Conservation (phyloP, 2,113 vertebrate genomes). For the Hipposideros armiger region DNA sequence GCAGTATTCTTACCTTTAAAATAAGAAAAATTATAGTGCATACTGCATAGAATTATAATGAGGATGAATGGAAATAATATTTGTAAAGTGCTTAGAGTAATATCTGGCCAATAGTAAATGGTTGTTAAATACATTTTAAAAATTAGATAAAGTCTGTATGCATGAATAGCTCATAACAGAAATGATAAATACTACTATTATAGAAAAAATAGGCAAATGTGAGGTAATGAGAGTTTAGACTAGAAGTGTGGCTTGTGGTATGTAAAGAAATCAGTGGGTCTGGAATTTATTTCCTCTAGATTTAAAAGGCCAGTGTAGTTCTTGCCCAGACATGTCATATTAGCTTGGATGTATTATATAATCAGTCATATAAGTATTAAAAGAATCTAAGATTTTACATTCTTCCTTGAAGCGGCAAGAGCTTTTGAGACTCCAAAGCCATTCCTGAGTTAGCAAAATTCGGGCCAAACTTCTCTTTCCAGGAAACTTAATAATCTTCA, state of each 20-base stretch:
- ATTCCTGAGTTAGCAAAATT: not conserved
- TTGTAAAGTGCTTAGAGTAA: not conserved
- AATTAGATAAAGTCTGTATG: not conserved
- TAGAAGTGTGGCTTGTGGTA: not conserved
- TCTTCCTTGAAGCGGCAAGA: not conserved
- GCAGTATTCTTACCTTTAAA: not conserved
- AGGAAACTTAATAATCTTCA: not conserved
- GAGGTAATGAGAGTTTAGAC: not conserved
- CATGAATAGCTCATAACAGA: not conserved
- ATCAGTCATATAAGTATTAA: not conserved
- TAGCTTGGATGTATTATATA: not conserved
- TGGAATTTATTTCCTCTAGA: constrained; percentile 17
- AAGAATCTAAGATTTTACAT: constrained; percentile 14
- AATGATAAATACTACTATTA: not conserved
- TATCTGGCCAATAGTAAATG: not conserved
- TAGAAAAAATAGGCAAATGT: not conserved
- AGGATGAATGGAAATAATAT: constrained; percentile 31
- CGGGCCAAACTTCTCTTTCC: not conserved
- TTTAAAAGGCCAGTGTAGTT: not conserved
- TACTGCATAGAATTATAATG: not conserved
- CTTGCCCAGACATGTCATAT: not conserved
- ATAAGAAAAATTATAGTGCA: not conserved
- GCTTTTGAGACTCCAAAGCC: not conserved
- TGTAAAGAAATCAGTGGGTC: not conserved
- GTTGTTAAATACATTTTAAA: not conserved